Conservation (phyloP, 2,113 vertebrate genomes). For the Sander vitreus region DNA sequence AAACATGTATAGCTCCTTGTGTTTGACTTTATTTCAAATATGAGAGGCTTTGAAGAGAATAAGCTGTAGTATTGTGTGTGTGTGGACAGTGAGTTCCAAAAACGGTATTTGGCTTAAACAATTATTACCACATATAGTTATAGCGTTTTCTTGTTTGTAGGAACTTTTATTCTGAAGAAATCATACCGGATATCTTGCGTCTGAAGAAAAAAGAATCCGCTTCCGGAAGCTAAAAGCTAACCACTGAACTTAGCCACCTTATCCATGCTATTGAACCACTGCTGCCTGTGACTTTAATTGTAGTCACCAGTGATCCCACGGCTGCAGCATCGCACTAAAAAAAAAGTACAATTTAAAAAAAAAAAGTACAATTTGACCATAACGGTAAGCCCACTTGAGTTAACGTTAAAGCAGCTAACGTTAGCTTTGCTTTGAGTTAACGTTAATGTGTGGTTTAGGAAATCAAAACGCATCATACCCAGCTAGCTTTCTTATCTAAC, state of each 20-base stretch:
- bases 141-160: neutral
- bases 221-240: slow-evolving; percentile 31
- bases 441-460: neutral
- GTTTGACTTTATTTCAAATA: neutral
- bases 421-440: slow-evolving; percentile 20
- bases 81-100: neutral
- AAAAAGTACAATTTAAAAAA: neutral
- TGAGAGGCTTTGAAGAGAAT: neutral
- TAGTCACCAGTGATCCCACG: neutral
- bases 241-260: too few species aligned
- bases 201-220: neutral
- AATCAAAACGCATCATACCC: neutral
- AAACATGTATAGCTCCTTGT: neutral
- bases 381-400: neutral
- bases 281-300: neutral
- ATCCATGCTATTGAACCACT: too few species aligned
- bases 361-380: neutral
- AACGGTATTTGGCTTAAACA: neutral
- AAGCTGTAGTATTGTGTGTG: neutral
- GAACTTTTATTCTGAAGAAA: slow-evolving; percentile 50
- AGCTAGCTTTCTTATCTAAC: too few species aligned
- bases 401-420: neutral
- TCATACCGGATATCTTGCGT: slow-evolving; percentile 19
- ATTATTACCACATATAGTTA: neutral
- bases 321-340: neutral